Evolutionary conservation across 1,140 invertebrate genomes (phyloP).

Genomic region (Pentalonia nigronervosa): DNA sequence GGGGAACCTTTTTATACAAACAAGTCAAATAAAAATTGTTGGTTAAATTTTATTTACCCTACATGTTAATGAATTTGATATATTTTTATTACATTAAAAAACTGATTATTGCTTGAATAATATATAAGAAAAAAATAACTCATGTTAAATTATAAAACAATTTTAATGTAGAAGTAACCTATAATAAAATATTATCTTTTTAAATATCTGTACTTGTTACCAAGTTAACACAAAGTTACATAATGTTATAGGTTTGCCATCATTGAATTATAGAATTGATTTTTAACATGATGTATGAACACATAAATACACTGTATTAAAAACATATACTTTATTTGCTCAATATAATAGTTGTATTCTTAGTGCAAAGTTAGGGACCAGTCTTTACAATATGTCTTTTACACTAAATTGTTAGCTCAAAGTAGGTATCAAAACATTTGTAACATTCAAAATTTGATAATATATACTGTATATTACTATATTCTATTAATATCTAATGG

Average conservation of each 20-base stretch:
- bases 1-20: background rate
- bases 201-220: background rate
- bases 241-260: background rate
- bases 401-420: background rate
- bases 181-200: background rate
- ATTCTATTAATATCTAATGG: background rate
- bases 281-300: background rate
- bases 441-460: background rate
- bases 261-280: background rate
- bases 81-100: too few relatives aligned
- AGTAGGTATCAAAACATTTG: background rate
- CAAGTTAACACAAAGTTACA: too few relatives aligned
- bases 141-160: background rate
- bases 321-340: background rate
- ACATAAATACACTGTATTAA: background rate
- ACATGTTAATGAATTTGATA: too few relatives aligned
- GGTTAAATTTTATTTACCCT: background rate
- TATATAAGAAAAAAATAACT: background rate
- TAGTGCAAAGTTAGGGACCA: background rate
- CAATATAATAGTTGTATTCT: background rate
- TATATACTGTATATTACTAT: background rate
- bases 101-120: background rate
- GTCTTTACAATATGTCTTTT: background rate
- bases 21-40: background rate
- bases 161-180: background rate